Percentiles rank a stretch among this genome's conserved stretches.
Evolutionary conservation across 1,140 invertebrate species (phyloP).

Genomic region (Paraescarpia echinospica): DNA sequence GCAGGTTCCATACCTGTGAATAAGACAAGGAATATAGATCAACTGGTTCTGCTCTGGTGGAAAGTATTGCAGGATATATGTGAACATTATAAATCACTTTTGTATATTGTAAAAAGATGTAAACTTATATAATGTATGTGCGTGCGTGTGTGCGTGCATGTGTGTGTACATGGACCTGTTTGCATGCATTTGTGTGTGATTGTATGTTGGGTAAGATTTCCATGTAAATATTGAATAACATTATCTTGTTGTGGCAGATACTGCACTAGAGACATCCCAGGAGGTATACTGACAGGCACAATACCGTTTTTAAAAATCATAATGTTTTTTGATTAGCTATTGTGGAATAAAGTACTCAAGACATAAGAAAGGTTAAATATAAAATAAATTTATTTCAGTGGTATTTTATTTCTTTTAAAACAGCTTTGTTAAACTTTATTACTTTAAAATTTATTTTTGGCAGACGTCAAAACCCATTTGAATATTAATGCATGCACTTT

Average conservation of each 20-base stretch:
- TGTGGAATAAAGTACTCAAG: background rate
- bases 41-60: background rate
- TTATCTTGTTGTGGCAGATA: background rate
- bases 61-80: background rate
- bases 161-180: background rate
- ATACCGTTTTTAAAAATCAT: background rate
- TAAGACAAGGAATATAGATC: background rate
- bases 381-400: too few relatives aligned
- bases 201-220: background rate
- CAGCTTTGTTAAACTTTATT: background rate
- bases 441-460: background rate
- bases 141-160: background rate
- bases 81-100: too few relatives aligned
- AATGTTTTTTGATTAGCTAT: background rate
- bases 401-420: background rate
- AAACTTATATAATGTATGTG: background rate
- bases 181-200: background rate
- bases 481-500: background rate
- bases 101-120: too few relatives aligned
- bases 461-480: background rate
- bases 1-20: slow-evolving; percentile 50
- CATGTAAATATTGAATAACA: background rate
- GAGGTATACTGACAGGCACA: background rate
- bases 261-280: background rate
- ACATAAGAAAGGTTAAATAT: background rate